A percentile compares a stretch with the other conserved stretches of the same genome.
Conservation (phyloP, 2,888 invertebrate species). For the Tetragnatha montana region DNA sequence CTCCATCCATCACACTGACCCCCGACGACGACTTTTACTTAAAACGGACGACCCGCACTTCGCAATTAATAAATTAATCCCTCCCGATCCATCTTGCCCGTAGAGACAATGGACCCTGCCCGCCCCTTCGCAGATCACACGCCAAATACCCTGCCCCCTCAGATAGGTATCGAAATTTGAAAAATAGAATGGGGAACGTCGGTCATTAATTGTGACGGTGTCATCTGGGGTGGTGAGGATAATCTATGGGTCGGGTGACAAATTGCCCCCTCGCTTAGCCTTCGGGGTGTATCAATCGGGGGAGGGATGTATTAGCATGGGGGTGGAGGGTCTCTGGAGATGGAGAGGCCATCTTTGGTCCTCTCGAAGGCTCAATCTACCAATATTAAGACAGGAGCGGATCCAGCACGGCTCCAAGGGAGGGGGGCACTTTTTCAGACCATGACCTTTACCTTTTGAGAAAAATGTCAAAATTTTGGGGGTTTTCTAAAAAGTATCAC, state of each 20-base stretch:
- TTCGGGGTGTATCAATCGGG: conserved; percentile 7
- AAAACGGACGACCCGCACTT: background rate
- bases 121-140: conserved; percentile 36
- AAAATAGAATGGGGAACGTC: conserved; percentile 49
- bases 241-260: conserved; percentile 68
- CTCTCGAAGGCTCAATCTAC: background rate
- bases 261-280: conserved; percentile 64
- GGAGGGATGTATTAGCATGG: conserved; percentile 54
- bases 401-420: too few relatives aligned
- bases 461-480: too few relatives aligned
- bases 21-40: background rate
- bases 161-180: conserved; percentile 67
- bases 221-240: conserved; percentile 65
- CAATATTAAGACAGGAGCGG: too few relatives aligned
- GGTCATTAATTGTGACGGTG: conserved; percentile 60
- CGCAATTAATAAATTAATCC: conserved; percentile 7
- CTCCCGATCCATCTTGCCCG: background rate
- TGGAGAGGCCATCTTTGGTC: conserved; percentile 42
- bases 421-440: too few relatives aligned
- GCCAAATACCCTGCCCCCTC: conserved; percentile 49
- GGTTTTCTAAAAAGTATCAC: too few relatives aligned
- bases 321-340: background rate
- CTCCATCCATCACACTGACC: background rate
- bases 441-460: too few relatives aligned
- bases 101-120: conserved; percentile 42